Base-by-base conservation (phyloP, 2,888 invertebrate genomes). In the Ypsolopha scabrella region DNA sequence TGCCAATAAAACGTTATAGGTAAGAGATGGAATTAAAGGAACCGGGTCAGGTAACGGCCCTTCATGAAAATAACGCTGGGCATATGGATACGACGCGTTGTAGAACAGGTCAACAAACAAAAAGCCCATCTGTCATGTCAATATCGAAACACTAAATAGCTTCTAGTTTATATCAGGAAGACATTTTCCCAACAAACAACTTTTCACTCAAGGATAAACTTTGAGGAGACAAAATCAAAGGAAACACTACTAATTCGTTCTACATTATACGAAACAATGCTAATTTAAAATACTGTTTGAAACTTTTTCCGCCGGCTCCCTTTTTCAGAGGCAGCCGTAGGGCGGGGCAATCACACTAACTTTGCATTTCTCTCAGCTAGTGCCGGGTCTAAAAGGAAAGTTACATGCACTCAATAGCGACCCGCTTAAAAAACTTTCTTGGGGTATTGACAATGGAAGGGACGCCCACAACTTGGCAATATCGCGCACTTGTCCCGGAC, bases 1-100 rank as follows among this genome's bases (percentile, higher is more conserved):
- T 78, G 80, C 79, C 80, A 85, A 85, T 85, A 85, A 85, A 83
- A 85, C 80, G 81, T 85, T 85, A 83, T 85, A 86, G 83, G 86
- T 82, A 85, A 85, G 79, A 80, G 79, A 82, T 85, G 83, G 83
- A 85, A 83, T 83, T 81, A 76, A 82, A 79, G 74, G 73, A 85
- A 83, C 68, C 82, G 63, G 85, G 82, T 83, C 82, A 85, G 75
- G 80, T 80, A 72, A 76, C 70, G 76, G 75, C 78, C 72, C 64
- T 73, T 81, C 80, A 80, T 74, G 72, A 78, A 80, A 81, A 80
- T 77, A 78, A 78, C 70, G 69, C 64, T 24, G 24, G 2, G 61
- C 68, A 73, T 75, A 24, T 62, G 9, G 41, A 35, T 36, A 43
- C 35, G 35, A 24, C 11, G 33, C 35, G 24, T 24, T 24, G 14